Evolutionary conservation across 2,888 invertebrate species (phyloP).

Genomic region (Ferrisia virgata): DNA sequence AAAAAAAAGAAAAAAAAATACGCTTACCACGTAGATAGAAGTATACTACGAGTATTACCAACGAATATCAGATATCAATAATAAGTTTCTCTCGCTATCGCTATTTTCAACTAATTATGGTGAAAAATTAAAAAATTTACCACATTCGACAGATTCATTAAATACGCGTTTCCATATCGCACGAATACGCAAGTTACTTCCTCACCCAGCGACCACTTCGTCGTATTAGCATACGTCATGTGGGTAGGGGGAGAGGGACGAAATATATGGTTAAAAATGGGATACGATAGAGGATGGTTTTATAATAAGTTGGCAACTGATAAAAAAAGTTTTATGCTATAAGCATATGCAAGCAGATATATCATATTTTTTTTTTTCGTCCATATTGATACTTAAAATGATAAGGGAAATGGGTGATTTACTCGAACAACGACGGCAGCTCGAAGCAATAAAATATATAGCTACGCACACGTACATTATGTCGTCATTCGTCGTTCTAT

Average conservation of each 20-base stretch:
- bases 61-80: neutral
- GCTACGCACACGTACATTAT: neutral
- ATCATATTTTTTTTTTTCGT: neutral
- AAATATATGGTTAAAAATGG: neutral
- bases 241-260: neutral
- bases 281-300: neutral
- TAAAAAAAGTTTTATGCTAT: too few relatives aligned
- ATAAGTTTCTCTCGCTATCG: neutral
- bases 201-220: too few relatives aligned
- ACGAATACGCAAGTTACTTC: too few relatives aligned
- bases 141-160: neutral
- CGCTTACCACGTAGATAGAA: neutral
- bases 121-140: neutral
- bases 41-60: neutral
- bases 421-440: neutral
- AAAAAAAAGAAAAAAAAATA: neutral
- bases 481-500: neutral
- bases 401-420: neutral
- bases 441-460: neutral
- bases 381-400: neutral
- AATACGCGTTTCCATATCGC: neutral
- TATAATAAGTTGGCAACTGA: neutral
- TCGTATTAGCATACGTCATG: too few relatives aligned
- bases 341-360: too few relatives aligned
- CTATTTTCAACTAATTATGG: neutral